Base-by-base conservation (phyloP, 2,888 invertebrate genomes). In the Drosophila colorata region DNA sequence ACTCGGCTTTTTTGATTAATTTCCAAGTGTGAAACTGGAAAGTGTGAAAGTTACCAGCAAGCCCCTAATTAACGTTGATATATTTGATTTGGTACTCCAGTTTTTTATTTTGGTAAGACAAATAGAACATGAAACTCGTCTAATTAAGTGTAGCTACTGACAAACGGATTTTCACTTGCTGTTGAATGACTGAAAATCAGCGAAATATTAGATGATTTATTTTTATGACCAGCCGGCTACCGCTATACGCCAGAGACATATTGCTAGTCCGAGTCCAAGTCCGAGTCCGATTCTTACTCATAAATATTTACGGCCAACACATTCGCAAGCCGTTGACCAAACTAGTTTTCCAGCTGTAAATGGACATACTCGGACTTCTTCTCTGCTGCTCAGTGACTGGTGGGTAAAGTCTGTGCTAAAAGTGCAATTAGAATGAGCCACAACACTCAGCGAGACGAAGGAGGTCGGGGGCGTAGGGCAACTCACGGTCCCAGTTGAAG, bases 231-330 rank as follows among this genome's bases (percentile, higher is more conserved):
- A 35, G 9, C 28, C 57, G 55, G 74, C 74, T 71, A 74, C 74
- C 71, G 63, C 74, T 74, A 71, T 67, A 67, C 74, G 63, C 73
- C 56, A 56, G 56, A 57, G 74, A 74, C 67, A 63, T 67, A 74
- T 74, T 70, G 60, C 74, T 38, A 18, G 52, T 56, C 20, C 37
- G 6, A 40, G 43, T 49, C 53, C 28, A 18, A 51, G 25, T 55
- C 18, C 28, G 33, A 64, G 49, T 55, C 35, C 64, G 43, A 68
- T 51, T 66, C 48, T 47, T 60, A 67, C 77, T 81, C 81, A 82
- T 82, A 82, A 82, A 81, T 83, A 82, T 81, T 77, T 81, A 79
- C 81, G 69, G 69, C 72, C 77, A 79, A 79, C 64, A 69, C 80
- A 73, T 59, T 61, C 49, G 49, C 78, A 64, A 67, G 61, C 73